phyloP scores from a whole-genome alignment of 2,888 invertebrate species.

The Parascotia fuliginaria region DNA sequence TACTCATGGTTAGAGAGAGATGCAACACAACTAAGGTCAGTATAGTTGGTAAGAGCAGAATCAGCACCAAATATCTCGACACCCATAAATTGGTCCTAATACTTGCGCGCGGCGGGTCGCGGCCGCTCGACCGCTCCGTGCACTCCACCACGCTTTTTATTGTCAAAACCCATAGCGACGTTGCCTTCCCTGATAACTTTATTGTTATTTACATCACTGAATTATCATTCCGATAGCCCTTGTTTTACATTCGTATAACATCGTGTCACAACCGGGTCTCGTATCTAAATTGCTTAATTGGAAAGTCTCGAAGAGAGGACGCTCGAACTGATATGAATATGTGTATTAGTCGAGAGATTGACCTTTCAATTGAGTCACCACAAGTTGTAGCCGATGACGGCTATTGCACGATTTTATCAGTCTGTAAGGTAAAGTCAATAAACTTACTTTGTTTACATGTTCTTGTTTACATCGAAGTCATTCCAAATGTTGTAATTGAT shows the following conservation, averaged over 20 bases:
- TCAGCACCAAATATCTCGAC: slow-evolving; percentile 18
- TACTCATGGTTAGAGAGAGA: not conserved
- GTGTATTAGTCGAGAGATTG: slow-evolving; percentile 57
- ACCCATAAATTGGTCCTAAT: slow-evolving; percentile 75
- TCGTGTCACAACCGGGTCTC: slow-evolving; percentile 68
- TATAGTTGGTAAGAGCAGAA: not conserved
- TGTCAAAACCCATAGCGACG: slow-evolving; percentile 81
- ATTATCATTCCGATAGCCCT: slow-evolving; percentile 81
- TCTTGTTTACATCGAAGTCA: slow-evolving; percentile 58
- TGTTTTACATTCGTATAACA: slow-evolving; percentile 82
- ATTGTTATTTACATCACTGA: slow-evolving; percentile 84
- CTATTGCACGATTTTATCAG: slow-evolving; percentile 68
- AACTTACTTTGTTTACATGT: slow-evolving; percentile 62
- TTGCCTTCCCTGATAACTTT: slow-evolving; percentile 80
- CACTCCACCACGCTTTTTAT: slow-evolving; percentile 77
- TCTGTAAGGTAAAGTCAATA: slow-evolving; percentile 60
- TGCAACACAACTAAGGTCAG: not conserved
- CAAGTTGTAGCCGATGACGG: slow-evolving; percentile 53
- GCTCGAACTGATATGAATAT: slow-evolving; percentile 68
- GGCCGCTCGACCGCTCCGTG: slow-evolving; percentile 45
- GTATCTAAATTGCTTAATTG: slow-evolving; percentile 86
- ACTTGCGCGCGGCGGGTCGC: slow-evolving; percentile 66
- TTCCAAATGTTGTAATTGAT: slow-evolving; percentile 60
- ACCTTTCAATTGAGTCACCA: slow-evolving; percentile 69
- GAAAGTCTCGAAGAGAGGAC: slow-evolving; percentile 74